phyloP scores from a whole-genome alignment of 64 coral and sea anemone species.

The Hydrozoanthus tunicans region DNA sequence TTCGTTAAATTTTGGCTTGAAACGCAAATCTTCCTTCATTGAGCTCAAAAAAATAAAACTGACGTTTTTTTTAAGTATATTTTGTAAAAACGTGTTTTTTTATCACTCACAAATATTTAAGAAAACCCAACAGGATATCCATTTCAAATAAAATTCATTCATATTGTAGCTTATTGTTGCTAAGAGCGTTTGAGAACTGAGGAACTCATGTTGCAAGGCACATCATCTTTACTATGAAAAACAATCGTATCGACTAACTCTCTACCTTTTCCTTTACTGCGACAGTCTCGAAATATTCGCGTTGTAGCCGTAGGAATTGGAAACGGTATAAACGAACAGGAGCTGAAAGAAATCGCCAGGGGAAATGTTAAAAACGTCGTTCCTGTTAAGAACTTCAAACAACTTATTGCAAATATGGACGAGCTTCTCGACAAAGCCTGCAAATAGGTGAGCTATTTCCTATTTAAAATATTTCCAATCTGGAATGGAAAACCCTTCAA shows the following conservation, averaged over 20 bases:
- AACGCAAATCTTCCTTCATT: too few relatives aligned
- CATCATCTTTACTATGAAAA: background rate
- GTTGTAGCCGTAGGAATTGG: conserved; percentile 24
- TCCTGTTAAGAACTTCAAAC: background rate
- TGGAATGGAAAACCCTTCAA: too few relatives aligned
- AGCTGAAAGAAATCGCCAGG: conserved; percentile 39
- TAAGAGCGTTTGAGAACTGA: background rate
- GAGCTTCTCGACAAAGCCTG: conserved; percentile 38
- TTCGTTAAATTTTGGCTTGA: too few relatives aligned
- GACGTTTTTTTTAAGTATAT: too few relatives aligned
- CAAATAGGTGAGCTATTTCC: background rate
- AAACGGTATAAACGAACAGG: background rate
- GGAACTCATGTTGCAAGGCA: background rate
- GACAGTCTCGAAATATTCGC: conserved; percentile 2
- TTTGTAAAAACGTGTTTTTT: too few relatives aligned
- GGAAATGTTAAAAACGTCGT: background rate
- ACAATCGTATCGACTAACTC: background rate
- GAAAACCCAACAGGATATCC: too few relatives aligned
- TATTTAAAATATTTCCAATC: too few relatives aligned
- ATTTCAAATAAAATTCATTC: too few relatives aligned
- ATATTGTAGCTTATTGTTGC: background rate
- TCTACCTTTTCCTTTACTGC: background rate
- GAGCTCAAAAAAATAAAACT: too few relatives aligned
- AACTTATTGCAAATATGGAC: conserved; percentile 39
- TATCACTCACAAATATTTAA: too few relatives aligned